A percentile compares a stretch with the other conserved stretches of the same genome.
These are phyloP conservation scores for Arenaria interpres DNA, from an alignment of 2,113 vertebrate genomes.

Conservation along the genomic window DNA sequence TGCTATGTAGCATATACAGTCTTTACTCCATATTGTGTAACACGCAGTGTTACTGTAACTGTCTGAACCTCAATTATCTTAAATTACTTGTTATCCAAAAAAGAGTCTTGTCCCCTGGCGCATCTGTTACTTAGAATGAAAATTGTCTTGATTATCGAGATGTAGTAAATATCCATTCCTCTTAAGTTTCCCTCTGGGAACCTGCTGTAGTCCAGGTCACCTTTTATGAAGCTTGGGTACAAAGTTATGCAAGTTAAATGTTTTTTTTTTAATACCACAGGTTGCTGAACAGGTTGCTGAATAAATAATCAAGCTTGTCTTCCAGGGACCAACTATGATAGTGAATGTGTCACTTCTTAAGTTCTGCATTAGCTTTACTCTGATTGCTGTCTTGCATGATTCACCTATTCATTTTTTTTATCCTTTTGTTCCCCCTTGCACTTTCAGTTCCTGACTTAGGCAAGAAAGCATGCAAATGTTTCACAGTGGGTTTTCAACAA, in stretches of 20 bases:
- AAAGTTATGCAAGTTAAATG: neutral
- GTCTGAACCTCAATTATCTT: neutral
- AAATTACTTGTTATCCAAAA: neutral
- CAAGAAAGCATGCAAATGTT: neutral
- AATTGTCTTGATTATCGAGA: neutral
- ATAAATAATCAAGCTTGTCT: neutral
- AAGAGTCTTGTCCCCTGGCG: neutral
- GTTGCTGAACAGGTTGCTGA: constrained; percentile 16
- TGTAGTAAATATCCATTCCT: neutral
- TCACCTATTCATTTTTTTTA: neutral
- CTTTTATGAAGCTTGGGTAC: neutral
- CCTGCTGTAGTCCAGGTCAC: neutral
- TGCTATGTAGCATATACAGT: neutral
- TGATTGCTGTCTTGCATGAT: neutral
- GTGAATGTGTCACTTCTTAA: neutral
- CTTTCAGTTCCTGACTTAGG: neutral
- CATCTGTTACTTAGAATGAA: neutral
- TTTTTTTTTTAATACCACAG: neutral
- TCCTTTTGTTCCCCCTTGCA: neutral
- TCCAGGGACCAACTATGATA: neutral
- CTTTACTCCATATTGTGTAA: neutral
- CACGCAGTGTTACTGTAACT: neutral
- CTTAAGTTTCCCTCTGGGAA: neutral
- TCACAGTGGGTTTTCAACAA: neutral
- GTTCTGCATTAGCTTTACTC: neutral